These are phyloP conservation scores for Triplophysa tibetana DNA, from an alignment of 2,113 vertebrate species.

Conservation along the genomic window DNA sequence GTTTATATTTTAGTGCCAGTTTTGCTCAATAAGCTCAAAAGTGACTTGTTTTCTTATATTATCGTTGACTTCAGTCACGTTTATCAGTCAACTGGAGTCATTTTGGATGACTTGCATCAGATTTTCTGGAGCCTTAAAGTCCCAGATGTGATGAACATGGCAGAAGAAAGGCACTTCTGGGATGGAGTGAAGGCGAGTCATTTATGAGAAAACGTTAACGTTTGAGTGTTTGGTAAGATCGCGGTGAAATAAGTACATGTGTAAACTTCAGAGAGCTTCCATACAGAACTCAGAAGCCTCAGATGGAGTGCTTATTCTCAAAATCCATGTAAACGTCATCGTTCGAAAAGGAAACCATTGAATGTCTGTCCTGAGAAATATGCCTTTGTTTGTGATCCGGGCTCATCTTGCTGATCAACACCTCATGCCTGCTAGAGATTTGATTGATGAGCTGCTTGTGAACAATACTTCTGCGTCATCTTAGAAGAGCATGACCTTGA, in stretches of 20 bases:
- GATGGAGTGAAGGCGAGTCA: too few relatives aligned
- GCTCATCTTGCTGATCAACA: constrained; percentile 68
- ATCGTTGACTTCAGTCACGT: too few relatives aligned
- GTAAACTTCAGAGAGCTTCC: constrained; percentile 45
- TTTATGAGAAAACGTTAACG: too few relatives aligned
- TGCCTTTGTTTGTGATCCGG: constrained; percentile 36
- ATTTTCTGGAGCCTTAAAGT: too few relatives aligned
- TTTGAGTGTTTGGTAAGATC: too few relatives aligned
- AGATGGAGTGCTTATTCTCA: constrained; percentile 39
- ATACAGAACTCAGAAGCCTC: constrained; percentile 54
- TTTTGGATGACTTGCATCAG: too few relatives aligned
- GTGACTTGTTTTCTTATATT: too few relatives aligned
- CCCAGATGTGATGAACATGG: too few relatives aligned
- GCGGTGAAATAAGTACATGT: background rate
- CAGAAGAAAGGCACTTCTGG: too few relatives aligned
- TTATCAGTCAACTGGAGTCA: too few relatives aligned
- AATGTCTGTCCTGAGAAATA: constrained; percentile 34
- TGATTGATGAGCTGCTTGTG: constrained; percentile 33
- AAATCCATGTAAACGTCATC: constrained; percentile 23
- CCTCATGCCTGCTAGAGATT: constrained; percentile 60
- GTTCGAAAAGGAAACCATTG: constrained; percentile 36
- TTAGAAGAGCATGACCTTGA: constrained; percentile 53
- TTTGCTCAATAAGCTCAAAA: too few relatives aligned
- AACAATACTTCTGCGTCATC: constrained; percentile 21
- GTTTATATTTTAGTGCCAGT: too few relatives aligned